phyloP scores from a whole-genome alignment of 1,140 invertebrate species.

The Zaprionus ornatus region DNA sequence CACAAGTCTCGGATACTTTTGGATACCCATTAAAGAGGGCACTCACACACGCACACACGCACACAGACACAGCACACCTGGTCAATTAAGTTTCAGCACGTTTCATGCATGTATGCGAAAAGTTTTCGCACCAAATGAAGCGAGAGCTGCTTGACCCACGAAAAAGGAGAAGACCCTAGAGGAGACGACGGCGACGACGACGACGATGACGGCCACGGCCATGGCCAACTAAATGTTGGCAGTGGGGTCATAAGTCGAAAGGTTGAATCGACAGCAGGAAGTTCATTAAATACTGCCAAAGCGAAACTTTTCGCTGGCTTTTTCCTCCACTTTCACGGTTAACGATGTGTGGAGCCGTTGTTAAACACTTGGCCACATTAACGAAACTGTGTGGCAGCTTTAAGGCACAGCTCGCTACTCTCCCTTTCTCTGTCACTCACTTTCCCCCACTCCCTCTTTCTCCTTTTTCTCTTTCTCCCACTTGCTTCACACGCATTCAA shows the following conservation, averaged over 20 bases:
- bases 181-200: neutral
- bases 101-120: slow-evolving; percentile 62
- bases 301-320: slow-evolving; percentile 12
- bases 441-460: neutral
- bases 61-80: slow-evolving; percentile 8
- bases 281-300: slow-evolving; percentile 64
- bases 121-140: slow-evolving; percentile 63
- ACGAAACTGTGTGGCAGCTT: slow-evolving; percentile 23
- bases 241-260: slow-evolving; percentile 39
- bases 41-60: neutral
- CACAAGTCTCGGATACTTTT: slow-evolving; percentile 11
- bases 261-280: slow-evolving; percentile 68
- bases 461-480: neutral
- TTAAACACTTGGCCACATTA: slow-evolving; percentile 30
- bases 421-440: neutral
- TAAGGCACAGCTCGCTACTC: slow-evolving; percentile 1
- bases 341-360: slow-evolving; percentile 55
- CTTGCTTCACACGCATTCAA: slow-evolving; percentile 19
- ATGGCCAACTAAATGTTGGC: slow-evolving; percentile 33
- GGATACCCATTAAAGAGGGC: slow-evolving; percentile 41
- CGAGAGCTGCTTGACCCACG: slow-evolving; percentile 46
- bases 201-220: slow-evolving; percentile 20
- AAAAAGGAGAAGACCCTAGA: slow-evolving; percentile 3
- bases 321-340: slow-evolving; percentile 20
- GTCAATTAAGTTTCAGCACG: slow-evolving; percentile 75